Conservation (phyloP, 2,797 vertebrate genomes). For the Ctenopoma kingsleyae region DNA sequence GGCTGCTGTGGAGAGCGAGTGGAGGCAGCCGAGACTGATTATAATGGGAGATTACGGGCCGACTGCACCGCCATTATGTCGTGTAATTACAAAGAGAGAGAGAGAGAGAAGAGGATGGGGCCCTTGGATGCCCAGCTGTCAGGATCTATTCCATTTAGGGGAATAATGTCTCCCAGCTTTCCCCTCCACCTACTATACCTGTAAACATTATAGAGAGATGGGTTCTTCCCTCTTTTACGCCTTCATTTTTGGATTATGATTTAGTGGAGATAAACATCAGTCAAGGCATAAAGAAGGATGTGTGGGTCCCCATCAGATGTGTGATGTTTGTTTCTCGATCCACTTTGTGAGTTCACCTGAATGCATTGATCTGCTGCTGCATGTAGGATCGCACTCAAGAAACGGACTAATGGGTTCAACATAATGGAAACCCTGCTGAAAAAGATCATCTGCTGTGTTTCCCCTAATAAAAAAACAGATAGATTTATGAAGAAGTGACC, state of each 20-base stretch:
- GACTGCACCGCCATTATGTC: conserved; percentile 80
- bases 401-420: conserved; percentile 47
- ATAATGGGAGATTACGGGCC: conserved; percentile 81
- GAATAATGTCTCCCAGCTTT: conserved; percentile 62
- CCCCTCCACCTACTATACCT: conserved; percentile 49
- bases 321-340: conserved; percentile 34
- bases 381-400: conserved; percentile 52
- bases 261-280: conserved; percentile 66
- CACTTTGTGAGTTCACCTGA: conserved; percentile 57
- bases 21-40: conserved; percentile 81
- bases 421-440: conserved; percentile 37
- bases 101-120: conserved; percentile 36
- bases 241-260: conserved; percentile 55
- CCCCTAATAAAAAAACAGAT: background rate
- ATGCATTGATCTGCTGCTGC: conserved; percentile 51
- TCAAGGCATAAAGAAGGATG: conserved; percentile 45
- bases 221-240: conserved; percentile 23
- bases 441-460: conserved; percentile 31
- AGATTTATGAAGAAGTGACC: conserved; percentile 11
- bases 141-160: conserved; percentile 75
- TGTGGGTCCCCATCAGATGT: conserved; percentile 32
- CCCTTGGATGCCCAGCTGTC: conserved; percentile 59
- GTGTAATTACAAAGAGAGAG: conserved; percentile 79
- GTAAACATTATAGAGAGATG: conserved; percentile 63
- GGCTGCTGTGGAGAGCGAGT: conserved; percentile 70